A percentile compares a stretch with the other conserved stretches of the same genome.
Evolutionary conservation across 2,888 invertebrate species (phyloP).

Genomic region (Globia sparganii): DNA sequence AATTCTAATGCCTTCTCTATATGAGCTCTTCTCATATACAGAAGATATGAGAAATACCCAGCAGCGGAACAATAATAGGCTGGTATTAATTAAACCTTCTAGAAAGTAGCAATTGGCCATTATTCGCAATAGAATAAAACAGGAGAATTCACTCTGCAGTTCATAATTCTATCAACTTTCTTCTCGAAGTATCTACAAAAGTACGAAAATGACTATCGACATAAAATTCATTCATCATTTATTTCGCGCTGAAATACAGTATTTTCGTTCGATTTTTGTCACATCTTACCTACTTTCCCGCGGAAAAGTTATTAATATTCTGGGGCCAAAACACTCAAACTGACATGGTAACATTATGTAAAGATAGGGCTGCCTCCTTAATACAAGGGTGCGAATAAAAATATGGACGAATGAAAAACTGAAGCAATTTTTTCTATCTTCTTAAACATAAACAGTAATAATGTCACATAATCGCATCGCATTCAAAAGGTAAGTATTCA

Average conservation of each 20-base stretch:
- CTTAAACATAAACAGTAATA: too few relatives aligned
- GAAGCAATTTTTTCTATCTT: background rate
- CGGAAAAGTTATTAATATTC: slow-evolving; percentile 38
- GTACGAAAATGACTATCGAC: background rate
- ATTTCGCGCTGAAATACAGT: background rate
- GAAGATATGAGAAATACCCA: too few relatives aligned
- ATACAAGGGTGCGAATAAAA: too few relatives aligned
- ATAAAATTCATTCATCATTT: slow-evolving; percentile 10
- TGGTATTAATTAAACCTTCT: background rate
- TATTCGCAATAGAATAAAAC: background rate
- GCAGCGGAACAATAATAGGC: background rate
- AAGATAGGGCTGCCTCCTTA: slow-evolving; percentile 14
- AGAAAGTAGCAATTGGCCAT: background rate
- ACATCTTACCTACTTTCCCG: slow-evolving; percentile 16
- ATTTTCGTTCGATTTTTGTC: background rate
- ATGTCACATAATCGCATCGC: too few relatives aligned
- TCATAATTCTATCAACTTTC: too few relatives aligned
- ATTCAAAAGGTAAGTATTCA: too few relatives aligned
- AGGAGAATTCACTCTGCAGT: too few relatives aligned
- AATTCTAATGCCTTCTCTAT: background rate
- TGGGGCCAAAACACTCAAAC: slow-evolving; percentile 24
- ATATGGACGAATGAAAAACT: background rate
- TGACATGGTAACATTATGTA: slow-evolving; percentile 22
- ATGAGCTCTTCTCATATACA: too few relatives aligned
- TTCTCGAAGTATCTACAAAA: background rate